phyloP scores from a whole-genome alignment of 2,113 vertebrate species.

The Theristicus caerulescens region DNA sequence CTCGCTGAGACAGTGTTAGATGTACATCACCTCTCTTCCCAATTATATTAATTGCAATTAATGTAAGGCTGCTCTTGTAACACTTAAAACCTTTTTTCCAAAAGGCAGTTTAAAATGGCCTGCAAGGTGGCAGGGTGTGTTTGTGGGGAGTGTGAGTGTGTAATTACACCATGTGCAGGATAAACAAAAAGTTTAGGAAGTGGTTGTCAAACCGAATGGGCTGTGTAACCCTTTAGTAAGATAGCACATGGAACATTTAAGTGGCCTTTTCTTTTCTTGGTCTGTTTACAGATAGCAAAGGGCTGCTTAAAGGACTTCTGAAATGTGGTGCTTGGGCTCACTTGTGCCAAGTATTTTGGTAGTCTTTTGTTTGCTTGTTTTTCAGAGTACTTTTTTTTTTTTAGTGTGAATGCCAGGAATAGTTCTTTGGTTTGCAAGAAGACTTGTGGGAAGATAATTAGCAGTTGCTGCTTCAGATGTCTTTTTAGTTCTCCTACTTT shows the following conservation, averaged over 20 bases:
- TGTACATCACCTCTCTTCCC: background rate
- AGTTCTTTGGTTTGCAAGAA: background rate
- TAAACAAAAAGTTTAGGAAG: background rate
- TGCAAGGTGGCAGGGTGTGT: background rate
- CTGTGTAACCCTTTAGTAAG: background rate
- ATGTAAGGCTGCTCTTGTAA: background rate
- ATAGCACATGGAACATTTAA: background rate
- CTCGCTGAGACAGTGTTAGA: background rate
- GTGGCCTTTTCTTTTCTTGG: background rate
- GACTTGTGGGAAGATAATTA: background rate
- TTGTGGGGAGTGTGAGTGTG: background rate
- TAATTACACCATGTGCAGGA: background rate
- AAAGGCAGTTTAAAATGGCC: background rate
- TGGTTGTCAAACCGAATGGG: background rate
- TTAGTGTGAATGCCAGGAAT: background rate
- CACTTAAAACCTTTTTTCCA: background rate
- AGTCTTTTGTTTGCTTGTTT: background rate
- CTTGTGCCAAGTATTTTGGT: background rate
- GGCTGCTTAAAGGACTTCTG: background rate
- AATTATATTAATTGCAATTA: background rate
- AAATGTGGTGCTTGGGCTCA: background rate
- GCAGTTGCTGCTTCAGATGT: background rate
- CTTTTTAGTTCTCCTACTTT: background rate
- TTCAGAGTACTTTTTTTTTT: background rate
- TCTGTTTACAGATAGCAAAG: background rate